Evolutionary conservation across 1,140 invertebrate genomes (phyloP), one percentile per base, ranked within the genome.

Genomic region (Papilio machaon): DNA sequence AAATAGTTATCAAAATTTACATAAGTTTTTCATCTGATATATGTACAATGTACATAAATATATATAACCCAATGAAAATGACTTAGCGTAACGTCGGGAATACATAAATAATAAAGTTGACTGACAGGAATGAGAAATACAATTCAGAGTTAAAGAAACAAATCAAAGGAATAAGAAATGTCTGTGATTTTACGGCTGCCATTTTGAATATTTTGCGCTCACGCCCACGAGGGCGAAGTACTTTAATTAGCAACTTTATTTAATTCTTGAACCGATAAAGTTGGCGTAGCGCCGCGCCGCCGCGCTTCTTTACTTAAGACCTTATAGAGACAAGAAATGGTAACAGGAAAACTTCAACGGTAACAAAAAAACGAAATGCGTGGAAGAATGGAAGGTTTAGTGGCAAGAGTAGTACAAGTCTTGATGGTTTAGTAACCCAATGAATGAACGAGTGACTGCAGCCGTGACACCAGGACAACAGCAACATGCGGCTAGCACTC

Each of bases 91-190:
- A 35, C 60, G 11, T 13, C 9, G 60, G 10, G 10, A 30, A 70
- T 70, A 35, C 11, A 70, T 38, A 70, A 70, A 70, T 38, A 70
- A 70, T 19, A 35, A 35, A 54, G 52, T 70, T 38, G 64, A 70
- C 30, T 70, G 23, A 70, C 64, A 15, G 64, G 35, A 15, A 70
- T 30, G 13, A 35, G 30, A 70, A 70, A 70, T 70, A 70, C 64
- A 35, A 70, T 70, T 70, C 13, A 70, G 38, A 70, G 64, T 70
- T 70, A 38, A 38, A 70, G 30, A 30, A 70, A 70, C 35, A 70
- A 70, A 35, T 70, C 64, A 70, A 38, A 70, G 64, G 30, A 70
- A 70, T 70, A 70, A 70, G 64, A 38, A 70, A 70, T 70, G 15
- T 70, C 64, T 70, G 64, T 38, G 64, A 70, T 70, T 64, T 35